Evolutionary conservation across 2,797 vertebrate genomes (phyloP).

Genomic region (Trematomus bernacchii): DNA sequence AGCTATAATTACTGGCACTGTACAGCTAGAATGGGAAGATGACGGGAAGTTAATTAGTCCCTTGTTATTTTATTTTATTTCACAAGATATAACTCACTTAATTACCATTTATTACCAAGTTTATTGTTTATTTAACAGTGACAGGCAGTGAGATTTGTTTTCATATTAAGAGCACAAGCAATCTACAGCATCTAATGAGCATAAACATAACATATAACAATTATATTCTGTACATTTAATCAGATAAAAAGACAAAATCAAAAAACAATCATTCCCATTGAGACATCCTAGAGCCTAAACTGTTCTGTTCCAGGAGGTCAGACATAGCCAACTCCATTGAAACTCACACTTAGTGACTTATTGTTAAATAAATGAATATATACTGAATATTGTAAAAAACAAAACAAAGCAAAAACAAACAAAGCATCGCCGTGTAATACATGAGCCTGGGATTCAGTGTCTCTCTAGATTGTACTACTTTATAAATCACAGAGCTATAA

Average conservation of each 20-base stretch:
- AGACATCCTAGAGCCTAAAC: conserved; percentile 74
- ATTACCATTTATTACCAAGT: conserved; percentile 12
- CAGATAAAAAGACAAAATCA: conserved; percentile 42
- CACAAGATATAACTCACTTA: not conserved
- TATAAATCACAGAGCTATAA: conserved; percentile 73
- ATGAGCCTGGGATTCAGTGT: conserved; percentile 38
- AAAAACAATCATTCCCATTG: conserved; percentile 49
- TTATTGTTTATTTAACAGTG: conserved; percentile 58
- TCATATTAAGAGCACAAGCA: conserved; percentile 49
- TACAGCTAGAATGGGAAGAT: not conserved
- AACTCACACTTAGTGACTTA: conserved; percentile 54
- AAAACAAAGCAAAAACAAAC: conserved; percentile 25
- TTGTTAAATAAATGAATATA: conserved; percentile 76
- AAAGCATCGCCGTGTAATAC: conserved; percentile 29
- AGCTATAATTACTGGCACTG: not conserved
- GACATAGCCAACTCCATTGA: conserved; percentile 50
- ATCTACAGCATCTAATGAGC: conserved; percentile 49
- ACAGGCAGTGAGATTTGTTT: conserved; percentile 20
- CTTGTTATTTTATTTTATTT: not conserved
- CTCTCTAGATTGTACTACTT: conserved; percentile 21
- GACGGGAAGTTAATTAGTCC: not conserved
- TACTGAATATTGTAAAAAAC: conserved; percentile 35
- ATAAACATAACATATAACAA: conserved; percentile 43
- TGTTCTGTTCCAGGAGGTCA: conserved; percentile 62
- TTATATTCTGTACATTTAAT: conserved; percentile 65